Base-by-base conservation (phyloP, 1,140 invertebrate genomes). In the Zelostemma sp. region DNA sequence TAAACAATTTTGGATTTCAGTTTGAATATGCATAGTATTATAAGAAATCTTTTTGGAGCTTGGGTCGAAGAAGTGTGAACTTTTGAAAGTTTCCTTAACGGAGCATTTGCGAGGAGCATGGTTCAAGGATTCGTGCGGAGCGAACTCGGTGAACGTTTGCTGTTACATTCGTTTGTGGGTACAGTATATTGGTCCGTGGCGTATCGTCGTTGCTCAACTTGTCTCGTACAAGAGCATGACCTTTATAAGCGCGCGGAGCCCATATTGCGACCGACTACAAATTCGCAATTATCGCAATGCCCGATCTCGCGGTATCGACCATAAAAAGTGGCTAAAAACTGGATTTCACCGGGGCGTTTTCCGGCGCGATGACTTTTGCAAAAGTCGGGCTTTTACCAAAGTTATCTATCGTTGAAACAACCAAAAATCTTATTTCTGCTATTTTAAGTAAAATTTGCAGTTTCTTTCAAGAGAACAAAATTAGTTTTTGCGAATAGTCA, bases 141-240 rank as follows among this genome's bases (percentile, higher is more conserved):
- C 51, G 46, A 53, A 58, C 67, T 69, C 59, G 60, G 56, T 68
- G 69, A 72, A 61, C 60, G 69, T 68, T 25, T 68, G 69, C 67
- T 64, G 64, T 58, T 57, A 59, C 64, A 67, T 72, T 67, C 63
- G 64, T 68, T 56, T 55, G 63, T 50, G 56, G 63, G 68, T 72
- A 16, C 63, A 72, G 55, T 59, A 59, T 67, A 57, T 60, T 61
- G 59, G 64, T 63, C 64, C 66, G 55, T 56, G 59, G 63, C 59
- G 56, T 68, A 72, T 65, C 69, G 64, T 72, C 69, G 69, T 72
- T 72, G 66, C 69, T 72, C 69, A 72, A 68, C 69, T 67, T 72
- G 69, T 72, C 69, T 72, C 63, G 64, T 72, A 60, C 63, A 61
- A 64, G 64, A 68, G 67, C 64, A 72, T 65, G 69, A 72, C 69